Conservation (phyloP, 2,113 vertebrate species). For the human (Homo sapiens) region DNA sequence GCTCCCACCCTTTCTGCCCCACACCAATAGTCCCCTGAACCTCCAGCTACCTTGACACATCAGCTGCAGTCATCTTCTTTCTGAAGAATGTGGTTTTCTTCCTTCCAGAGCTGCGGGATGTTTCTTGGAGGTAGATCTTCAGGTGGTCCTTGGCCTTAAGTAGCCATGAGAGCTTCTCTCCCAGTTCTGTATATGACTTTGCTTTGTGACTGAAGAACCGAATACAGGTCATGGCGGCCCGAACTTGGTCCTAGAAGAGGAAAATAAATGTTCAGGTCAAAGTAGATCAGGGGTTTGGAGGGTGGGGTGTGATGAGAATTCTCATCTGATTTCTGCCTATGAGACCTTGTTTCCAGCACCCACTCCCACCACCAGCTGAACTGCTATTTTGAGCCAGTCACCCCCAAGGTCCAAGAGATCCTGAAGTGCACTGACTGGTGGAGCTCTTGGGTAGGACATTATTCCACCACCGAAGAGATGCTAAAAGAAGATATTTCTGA, state of each 20-base stretch:
- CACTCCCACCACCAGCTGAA: too few relatives aligned
- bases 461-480: not conserved
- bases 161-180: slow-evolving; percentile 93
- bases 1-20: not conserved
- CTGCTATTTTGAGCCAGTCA: not conserved
- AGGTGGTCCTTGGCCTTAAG: slow-evolving; percentile 97
- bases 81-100: slow-evolving; percentile 90
- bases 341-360: not conserved
- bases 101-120: slow-evolving; percentile 87
- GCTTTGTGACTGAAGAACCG: slow-evolving; percentile 95
- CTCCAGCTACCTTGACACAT: slow-evolving; percentile 91
- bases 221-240: slow-evolving; percentile 98
- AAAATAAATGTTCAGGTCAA: not conserved
- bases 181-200: slow-evolving; percentile 93
- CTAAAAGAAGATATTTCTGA: not conserved
- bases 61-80: slow-evolving; percentile 95
- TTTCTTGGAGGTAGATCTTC: slow-evolving; percentile 95
- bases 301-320: not conserved
- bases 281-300: not conserved
- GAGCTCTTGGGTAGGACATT: not conserved
- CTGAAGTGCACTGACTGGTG: not conserved
- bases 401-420: not conserved
- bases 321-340: not conserved
- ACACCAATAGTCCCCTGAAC: not conserved
- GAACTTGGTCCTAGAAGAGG: slow-evolving; percentile 92